Evolutionary conservation across 2,888 invertebrate genomes (phyloP).

Genomic region (Halictus ligatus): DNA sequence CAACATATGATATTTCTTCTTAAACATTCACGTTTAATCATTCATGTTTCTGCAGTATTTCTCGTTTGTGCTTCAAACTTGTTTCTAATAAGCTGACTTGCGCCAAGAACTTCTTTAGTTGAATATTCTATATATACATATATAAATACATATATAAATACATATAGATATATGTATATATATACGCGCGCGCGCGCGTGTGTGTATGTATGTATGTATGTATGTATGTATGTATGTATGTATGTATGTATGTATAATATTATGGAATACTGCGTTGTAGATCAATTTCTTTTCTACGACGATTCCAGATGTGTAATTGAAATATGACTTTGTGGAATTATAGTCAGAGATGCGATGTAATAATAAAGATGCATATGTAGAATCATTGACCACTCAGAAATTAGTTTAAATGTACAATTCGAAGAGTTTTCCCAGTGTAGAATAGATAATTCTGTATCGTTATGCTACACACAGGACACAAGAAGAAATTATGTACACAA

Average conservation of each 20-base stretch:
- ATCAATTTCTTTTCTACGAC: not conserved
- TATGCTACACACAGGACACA: slow-evolving; percentile 67
- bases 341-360: slow-evolving; percentile 8
- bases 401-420: slow-evolving; percentile 44
- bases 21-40: not conserved
- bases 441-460: slow-evolving; percentile 41
- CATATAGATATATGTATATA: not conserved
- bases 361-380: slow-evolving; percentile 21
- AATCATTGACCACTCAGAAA: slow-evolving; percentile 32
- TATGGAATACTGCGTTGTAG: slow-evolving; percentile 1
- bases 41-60: not conserved
- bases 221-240: not conserved
- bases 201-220: not conserved
- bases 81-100: slow-evolving; percentile 10
- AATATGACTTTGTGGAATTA: slow-evolving; percentile 6
- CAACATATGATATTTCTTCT: slow-evolving; percentile 16
- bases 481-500: slow-evolving; percentile 76
- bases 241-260: slow-evolving; percentile 15
- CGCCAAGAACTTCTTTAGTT: not conserved
- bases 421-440: slow-evolving; percentile 30
- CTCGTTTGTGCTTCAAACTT: slow-evolving; percentile 22
- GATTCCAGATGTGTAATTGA: not conserved
- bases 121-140: slow-evolving; percentile 28
- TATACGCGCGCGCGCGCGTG: too few species aligned
- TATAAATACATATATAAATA: not conserved